Conservation (phyloP, 2,888 invertebrate genomes). For the Clusia tigrina region DNA sequence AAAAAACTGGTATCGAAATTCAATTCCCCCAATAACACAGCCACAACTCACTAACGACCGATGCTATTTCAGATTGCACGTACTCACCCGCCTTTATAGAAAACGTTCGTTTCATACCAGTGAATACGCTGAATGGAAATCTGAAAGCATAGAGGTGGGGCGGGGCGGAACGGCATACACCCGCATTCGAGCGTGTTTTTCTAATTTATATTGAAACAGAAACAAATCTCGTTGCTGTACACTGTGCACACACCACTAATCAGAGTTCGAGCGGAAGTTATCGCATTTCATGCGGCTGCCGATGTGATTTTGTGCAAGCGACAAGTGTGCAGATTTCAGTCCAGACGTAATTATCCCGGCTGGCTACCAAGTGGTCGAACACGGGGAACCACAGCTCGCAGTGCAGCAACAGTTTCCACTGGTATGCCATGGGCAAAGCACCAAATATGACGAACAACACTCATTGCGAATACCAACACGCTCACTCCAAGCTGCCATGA, state of each 20-base stretch:
- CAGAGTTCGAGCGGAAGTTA: background rate
- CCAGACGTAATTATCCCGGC: too few species aligned
- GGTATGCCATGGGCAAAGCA: too few species aligned
- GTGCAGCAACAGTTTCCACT: too few species aligned
- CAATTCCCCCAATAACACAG: background rate
- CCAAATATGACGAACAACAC: too few species aligned
- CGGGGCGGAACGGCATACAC: too few species aligned
- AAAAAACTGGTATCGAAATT: conserved; percentile 1
- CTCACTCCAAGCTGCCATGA: too few species aligned
- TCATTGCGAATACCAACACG: too few species aligned
- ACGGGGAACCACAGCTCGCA: too few species aligned
- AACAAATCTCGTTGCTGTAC: too few species aligned
- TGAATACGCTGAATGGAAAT: background rate
- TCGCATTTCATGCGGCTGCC: background rate
- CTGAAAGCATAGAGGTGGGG: background rate
- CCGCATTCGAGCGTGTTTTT: background rate
- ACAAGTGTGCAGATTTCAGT: too few species aligned
- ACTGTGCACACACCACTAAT: background rate
- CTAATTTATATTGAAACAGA: background rate
- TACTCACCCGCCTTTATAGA: background rate
- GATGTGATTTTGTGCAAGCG: background rate
- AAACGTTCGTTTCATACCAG: background rate
- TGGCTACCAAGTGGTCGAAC: too few species aligned
- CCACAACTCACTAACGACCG: background rate
- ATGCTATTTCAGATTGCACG: background rate